These are phyloP conservation scores for Tragelaphus oryx DNA, from an alignment of 2,797 vertebrate species.

Conservation along the genomic window DNA sequence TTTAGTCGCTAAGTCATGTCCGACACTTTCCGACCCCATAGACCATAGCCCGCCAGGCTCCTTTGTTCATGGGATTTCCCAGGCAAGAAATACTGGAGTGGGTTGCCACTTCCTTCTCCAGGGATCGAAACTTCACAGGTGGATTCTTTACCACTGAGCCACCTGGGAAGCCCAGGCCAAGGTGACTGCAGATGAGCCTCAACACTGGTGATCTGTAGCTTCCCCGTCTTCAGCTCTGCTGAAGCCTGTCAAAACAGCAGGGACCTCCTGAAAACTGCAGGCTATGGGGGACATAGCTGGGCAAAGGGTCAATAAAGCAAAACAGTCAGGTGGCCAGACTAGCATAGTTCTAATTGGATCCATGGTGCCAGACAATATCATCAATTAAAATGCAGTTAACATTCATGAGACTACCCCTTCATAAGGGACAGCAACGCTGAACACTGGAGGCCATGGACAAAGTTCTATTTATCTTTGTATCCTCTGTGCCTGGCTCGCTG, in stretches of 20 bases:
- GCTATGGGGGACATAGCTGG: not conserved
- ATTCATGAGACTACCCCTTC: constrained; percentile 40
- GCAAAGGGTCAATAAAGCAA: constrained; percentile 1
- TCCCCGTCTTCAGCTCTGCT: not conserved
- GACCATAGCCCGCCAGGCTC: not conserved
- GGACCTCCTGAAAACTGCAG: not conserved
- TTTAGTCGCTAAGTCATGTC: not conserved
- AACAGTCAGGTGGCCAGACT: not conserved
- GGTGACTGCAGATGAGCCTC: not conserved
- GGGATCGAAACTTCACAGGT: not conserved
- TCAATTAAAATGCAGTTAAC: constrained; percentile 60
- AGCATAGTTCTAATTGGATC: constrained; percentile 31
- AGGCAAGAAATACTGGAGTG: not conserved
- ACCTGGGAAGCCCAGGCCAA: not conserved
- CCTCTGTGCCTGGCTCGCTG: constrained; percentile 56
- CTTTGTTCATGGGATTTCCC: not conserved
- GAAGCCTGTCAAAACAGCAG: not conserved
- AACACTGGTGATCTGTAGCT: not conserved
- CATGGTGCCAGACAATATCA: constrained; percentile 28
- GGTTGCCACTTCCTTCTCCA: not conserved
- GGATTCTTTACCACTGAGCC: not conserved
- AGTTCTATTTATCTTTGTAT: constrained; percentile 71
- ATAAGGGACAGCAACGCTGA: constrained; percentile 33
- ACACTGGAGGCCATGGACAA: constrained; percentile 36
- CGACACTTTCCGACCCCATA: not conserved